A percentile compares a stretch with the other conserved stretches of the same genome.
Evolutionary conservation across 1,140 invertebrate species (phyloP).

Genomic region (Eriocheir sinensis): DNA sequence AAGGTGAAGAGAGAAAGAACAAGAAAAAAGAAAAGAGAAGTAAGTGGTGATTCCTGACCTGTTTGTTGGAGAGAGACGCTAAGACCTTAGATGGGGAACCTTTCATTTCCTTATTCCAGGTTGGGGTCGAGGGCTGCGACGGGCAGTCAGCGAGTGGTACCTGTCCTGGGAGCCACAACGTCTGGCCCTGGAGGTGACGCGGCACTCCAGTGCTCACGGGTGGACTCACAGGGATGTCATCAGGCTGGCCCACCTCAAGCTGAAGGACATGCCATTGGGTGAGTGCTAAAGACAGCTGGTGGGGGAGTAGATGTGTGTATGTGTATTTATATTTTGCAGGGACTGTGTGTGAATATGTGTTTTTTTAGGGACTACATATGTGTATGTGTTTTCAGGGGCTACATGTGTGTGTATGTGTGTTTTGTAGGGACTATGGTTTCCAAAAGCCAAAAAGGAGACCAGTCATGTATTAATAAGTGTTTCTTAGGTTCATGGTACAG

Average conservation of each 20-base stretch:
- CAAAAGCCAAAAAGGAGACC: no score
- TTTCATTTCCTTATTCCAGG: slow-evolving; percentile 46
- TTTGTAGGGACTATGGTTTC: slow-evolving; percentile 57
- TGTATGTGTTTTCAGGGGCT: slow-evolving; percentile 14
- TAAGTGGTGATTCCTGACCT: no score
- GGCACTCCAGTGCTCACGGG: slow-evolving; percentile 68
- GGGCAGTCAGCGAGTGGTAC: slow-evolving; percentile 75
- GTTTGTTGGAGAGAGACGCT: no score
- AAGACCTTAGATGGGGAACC: no score
- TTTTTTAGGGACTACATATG: slow-evolving; percentile 43
- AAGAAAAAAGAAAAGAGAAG: no score
- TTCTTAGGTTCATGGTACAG: no score
- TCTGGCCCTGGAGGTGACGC: slow-evolving; percentile 76
- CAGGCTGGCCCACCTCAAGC: slow-evolving; percentile 76
- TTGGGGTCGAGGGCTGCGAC: slow-evolving; percentile 75
- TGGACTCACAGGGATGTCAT: slow-evolving; percentile 78
- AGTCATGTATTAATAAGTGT: no score
- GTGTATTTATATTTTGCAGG: no score
- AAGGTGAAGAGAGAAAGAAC: no score
- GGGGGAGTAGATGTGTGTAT: neutral
- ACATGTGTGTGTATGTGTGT: slow-evolving; percentile 39
- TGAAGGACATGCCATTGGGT: slow-evolving; percentile 74
- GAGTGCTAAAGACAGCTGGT: neutral
- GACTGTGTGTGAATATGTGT: neutral
- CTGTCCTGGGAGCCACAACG: slow-evolving; percentile 70